Conservation (phyloP, 2,113 vertebrate genomes). For the Myocastor coypus region DNA sequence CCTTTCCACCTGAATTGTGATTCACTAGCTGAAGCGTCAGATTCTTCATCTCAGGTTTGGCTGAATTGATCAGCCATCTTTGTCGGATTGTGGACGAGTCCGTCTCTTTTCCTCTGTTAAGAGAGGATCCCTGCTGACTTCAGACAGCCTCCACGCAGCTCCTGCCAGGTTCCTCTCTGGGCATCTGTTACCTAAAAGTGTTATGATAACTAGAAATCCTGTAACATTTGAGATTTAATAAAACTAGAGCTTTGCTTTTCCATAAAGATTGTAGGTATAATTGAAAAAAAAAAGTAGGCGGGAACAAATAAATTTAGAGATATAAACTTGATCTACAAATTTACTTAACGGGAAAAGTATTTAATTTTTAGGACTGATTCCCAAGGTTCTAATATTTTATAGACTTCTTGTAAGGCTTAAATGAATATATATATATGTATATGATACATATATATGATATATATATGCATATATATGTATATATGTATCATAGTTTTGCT, state of each 20-base stretch:
- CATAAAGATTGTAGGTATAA: neutral
- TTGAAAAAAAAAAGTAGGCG: neutral
- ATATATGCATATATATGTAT: too few species aligned
- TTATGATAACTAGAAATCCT: neutral
- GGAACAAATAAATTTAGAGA: neutral
- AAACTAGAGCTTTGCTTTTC: neutral
- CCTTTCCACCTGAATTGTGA: neutral
- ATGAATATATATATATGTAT: neutral
- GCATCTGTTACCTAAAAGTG: neutral
- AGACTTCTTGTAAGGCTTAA: neutral
- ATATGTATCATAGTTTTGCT: neutral
- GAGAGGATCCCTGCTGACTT: neutral
- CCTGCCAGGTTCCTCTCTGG: neutral
- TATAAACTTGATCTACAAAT: neutral
- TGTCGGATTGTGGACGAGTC: neutral
- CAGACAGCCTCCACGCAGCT: neutral
- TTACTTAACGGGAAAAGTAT: neutral
- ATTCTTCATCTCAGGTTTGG: neutral
- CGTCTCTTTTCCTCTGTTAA: neutral
- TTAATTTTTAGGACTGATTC: slow-evolving; percentile 3
- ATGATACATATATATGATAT: too few species aligned
- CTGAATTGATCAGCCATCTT: slow-evolving; percentile 13
- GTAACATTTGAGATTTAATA: neutral
- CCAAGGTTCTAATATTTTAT: neutral
- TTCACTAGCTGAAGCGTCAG: slow-evolving; percentile 15